Percentiles rank a stretch among this genome's conserved stretches.
Conservation (phyloP, 2,888 invertebrate genomes). For the Geophilus truncorum region DNA sequence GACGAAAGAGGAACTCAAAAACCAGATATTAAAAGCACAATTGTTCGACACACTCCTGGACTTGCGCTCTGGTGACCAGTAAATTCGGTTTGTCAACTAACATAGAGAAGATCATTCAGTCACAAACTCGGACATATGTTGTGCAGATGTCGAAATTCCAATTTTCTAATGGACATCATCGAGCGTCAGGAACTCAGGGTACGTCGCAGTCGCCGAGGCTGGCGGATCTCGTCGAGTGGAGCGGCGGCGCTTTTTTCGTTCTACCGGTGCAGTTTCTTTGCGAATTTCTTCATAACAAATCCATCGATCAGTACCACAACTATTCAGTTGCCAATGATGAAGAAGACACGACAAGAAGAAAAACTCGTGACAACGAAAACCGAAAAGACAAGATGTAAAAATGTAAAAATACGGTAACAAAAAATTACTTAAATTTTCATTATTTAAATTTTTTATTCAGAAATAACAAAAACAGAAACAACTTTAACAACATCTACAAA, state of each 20-base stretch:
- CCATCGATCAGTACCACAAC: constrained; percentile 39
- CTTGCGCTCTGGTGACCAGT: too few relatives aligned
- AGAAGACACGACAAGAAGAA: constrained; percentile 49
- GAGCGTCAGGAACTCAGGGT: constrained; percentile 61
- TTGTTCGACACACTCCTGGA: too few relatives aligned
- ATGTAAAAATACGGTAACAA: too few relatives aligned
- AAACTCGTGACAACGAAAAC: constrained; percentile 55
- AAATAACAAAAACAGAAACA: constrained; percentile 73
- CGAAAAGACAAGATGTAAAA: constrained; percentile 43
- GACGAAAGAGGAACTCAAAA: too few relatives aligned
- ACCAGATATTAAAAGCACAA: too few relatives aligned
- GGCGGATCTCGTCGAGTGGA: constrained; percentile 85
- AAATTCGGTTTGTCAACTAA: too few relatives aligned
- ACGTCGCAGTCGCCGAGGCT: constrained; percentile 93
- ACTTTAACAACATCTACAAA: constrained; percentile 61
- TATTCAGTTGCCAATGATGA: constrained; percentile 39
- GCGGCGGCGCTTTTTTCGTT: constrained; percentile 80
- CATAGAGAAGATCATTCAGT: too few relatives aligned
- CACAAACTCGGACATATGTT: constrained; percentile 82
- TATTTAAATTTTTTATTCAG: constrained; percentile 41
- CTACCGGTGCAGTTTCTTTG: constrained; percentile 96
- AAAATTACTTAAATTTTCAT: not conserved
- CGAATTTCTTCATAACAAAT: constrained; percentile 70
- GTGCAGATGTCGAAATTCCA: constrained; percentile 82
- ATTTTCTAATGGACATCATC: constrained; percentile 86